Conservation (phyloP, 2,797 vertebrate genomes). For the Pseudochromis fuscus region DNA sequence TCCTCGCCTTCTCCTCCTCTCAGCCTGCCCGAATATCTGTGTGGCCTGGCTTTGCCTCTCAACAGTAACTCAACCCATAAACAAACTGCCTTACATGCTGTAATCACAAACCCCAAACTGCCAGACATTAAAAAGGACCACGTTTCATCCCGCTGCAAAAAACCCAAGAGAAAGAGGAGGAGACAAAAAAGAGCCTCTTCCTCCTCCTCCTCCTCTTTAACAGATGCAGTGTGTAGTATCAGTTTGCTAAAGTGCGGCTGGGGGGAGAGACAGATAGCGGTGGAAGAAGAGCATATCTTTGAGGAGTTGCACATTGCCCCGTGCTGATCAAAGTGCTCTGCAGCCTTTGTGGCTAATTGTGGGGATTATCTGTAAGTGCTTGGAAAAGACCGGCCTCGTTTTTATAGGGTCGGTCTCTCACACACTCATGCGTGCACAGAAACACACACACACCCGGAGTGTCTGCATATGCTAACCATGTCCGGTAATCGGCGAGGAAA, state of each 20-base stretch:
- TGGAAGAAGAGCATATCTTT: slow-evolving; percentile 74
- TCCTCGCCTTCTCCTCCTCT: slow-evolving; percentile 55
- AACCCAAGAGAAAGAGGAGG: slow-evolving; percentile 42
- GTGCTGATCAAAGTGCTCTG: slow-evolving; percentile 84
- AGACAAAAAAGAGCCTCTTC: slow-evolving; percentile 77
- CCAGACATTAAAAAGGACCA: slow-evolving; percentile 92
- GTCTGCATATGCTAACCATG: slow-evolving; percentile 45
- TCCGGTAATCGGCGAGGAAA: slow-evolving; percentile 38
- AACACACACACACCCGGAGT: slow-evolving; percentile 6
- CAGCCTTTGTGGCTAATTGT: slow-evolving; percentile 86
- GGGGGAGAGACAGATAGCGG: slow-evolving; percentile 69
- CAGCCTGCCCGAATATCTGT: slow-evolving; percentile 88
- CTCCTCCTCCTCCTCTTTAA: slow-evolving; percentile 88
- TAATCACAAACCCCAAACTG: slow-evolving; percentile 91
- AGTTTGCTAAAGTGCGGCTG: slow-evolving; percentile 82
- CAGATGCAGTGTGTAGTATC: slow-evolving; percentile 85
- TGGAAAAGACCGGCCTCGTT: slow-evolving; percentile 77
- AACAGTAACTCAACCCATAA: slow-evolving; percentile 95
- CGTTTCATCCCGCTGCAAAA: slow-evolving; percentile 85
- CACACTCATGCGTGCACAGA: slow-evolving; percentile 23
- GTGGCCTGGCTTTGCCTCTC: slow-evolving; percentile 93
- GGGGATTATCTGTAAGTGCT: slow-evolving; percentile 86
- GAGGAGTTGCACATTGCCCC: slow-evolving; percentile 82
- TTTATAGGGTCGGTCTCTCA: slow-evolving; percentile 75
- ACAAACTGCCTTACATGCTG: slow-evolving; percentile 96